These are phyloP conservation scores for Hemitrygon akajei DNA, from an alignment of 2,797 vertebrate genomes.

Conservation along the genomic window DNA sequence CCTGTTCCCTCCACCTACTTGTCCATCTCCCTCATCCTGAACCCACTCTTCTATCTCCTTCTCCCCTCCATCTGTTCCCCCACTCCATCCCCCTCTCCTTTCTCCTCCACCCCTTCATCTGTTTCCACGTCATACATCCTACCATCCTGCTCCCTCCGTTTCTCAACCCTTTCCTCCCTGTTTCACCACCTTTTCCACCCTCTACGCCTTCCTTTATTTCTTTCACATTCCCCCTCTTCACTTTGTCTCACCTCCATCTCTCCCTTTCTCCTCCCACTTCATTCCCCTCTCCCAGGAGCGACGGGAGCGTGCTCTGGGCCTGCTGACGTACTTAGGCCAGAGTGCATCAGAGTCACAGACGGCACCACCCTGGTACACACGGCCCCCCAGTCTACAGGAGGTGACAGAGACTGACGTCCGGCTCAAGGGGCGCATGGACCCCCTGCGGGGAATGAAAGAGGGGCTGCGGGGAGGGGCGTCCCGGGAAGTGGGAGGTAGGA, in stretches of 20 bases:
- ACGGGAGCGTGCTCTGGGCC: constrained; percentile 75
- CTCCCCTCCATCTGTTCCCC: too few species aligned
- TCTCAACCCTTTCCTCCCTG: too few species aligned
- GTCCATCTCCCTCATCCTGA: not conserved
- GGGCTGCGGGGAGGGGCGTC: constrained; percentile 47
- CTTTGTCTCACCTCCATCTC: not conserved
- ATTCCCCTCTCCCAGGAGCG: constrained; percentile 51
- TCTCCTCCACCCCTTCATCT: not conserved
- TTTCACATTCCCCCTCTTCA: not conserved
- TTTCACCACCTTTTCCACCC: too few species aligned
- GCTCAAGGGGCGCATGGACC: constrained; percentile 71
- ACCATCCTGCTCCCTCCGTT: too few species aligned
- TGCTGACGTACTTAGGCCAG: constrained; percentile 79
- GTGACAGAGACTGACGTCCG: constrained; percentile 64
- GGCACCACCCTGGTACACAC: constrained; percentile 76
- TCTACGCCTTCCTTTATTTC: too few species aligned
- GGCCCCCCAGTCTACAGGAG: constrained; percentile 50
- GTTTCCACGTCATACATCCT: too few species aligned
- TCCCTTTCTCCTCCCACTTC: not conserved
- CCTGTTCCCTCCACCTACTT: too few species aligned
- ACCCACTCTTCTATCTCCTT: too few species aligned
- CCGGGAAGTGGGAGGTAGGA: constrained; percentile 59
- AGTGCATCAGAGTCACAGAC: constrained; percentile 62
- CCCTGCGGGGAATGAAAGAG: constrained; percentile 68
- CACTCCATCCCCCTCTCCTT: too few species aligned